Evolutionary conservation across 2,888 invertebrate genomes (phyloP), one percentile per base, ranked within the genome.

Genomic region (Euphydryas editha): DNA sequence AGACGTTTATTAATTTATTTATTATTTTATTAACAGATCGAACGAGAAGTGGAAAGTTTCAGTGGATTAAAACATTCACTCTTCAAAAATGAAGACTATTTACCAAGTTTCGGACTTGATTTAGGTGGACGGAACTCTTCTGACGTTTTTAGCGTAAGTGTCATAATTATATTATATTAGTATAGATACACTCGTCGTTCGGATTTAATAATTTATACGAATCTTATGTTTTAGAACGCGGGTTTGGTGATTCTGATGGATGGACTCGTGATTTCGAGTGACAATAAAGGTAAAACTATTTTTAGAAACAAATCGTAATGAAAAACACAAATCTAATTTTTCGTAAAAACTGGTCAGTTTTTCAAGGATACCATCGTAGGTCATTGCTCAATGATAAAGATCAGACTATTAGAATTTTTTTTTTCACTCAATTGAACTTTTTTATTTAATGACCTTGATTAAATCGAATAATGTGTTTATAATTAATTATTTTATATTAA

Each of bases 171-270:
- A 15, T 18, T 39, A 55, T 10, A 2, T 6, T 24, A 2, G n/a
- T 42, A n/a, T 42, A 39, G 3, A 3, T 18, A 30, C 6, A 30
- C 30, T 30, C 8, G 30, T 30, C 30, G 30, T 30, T 58, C 11
- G 49, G 46, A 55, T 11, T 49, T 17, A 10, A 30, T 65, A 20
- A n/a, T 10, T 62, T 42, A 30, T 55, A 24, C 30, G 39, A 13
- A 21, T 59, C 61, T 75, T 76, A 77, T 73, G 72, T 93, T 94
- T 75, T 86, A 96, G 96, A 96, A 96, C 87, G 95, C 96, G 36
- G 97, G 97, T 59, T 94, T 96, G 13, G 94, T 96, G 0, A 92
- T 97, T 59, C 79, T 97, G 65, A 96, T 96, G n/a, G 97, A 97
- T 78, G 95, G 95, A 61, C 90, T 94, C 57, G 90, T 96, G 2